Evolutionary conservation across 2,797 vertebrate species (phyloP).

Genomic region (Toxotes lorentzi): DNA sequence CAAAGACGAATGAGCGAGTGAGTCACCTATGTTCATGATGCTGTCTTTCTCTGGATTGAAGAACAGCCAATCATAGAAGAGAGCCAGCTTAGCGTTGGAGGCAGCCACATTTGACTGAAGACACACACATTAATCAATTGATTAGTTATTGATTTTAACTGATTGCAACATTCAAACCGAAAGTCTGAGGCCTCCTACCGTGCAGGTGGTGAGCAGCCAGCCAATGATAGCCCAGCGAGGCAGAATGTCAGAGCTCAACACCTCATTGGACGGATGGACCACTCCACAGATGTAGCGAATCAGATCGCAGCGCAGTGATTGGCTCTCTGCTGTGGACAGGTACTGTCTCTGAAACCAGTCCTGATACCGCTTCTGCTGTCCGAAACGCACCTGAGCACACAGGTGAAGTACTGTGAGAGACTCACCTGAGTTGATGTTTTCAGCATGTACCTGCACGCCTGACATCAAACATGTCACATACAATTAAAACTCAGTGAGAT

Average conservation of each 20-base stretch:
- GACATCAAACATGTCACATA: too few relatives aligned
- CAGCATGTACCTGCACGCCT: too few relatives aligned
- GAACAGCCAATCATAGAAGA: slow-evolving; percentile 99
- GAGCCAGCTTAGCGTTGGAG: slow-evolving; percentile 96
- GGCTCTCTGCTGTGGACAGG: slow-evolving; percentile 94
- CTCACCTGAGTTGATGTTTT: background rate
- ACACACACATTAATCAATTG: background rate
- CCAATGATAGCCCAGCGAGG: slow-evolving; percentile 98
- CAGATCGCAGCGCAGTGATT: slow-evolving; percentile 95
- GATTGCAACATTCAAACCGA: background rate
- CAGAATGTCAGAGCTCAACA: slow-evolving; percentile 96
- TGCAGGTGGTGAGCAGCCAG: slow-evolving; percentile 98
- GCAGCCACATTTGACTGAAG: slow-evolving; percentile 95
- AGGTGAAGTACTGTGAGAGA: background rate
- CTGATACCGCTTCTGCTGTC: slow-evolving; percentile 97
- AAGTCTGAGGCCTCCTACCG: slow-evolving; percentile 78
- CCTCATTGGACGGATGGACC: slow-evolving; percentile 97
- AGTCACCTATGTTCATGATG: slow-evolving; percentile 98
- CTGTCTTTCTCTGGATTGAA: slow-evolving; percentile 98
- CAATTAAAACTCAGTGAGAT: too few relatives aligned
- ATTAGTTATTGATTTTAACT: background rate
- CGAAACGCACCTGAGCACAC: slow-evolving; percentile 90
- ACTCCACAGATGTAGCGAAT: slow-evolving; percentile 98
- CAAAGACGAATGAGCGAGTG: background rate
- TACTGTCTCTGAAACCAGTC: slow-evolving; percentile 99